Conservation (phyloP, 2,113 vertebrate genomes). For the Chloropsis hardwickii region DNA sequence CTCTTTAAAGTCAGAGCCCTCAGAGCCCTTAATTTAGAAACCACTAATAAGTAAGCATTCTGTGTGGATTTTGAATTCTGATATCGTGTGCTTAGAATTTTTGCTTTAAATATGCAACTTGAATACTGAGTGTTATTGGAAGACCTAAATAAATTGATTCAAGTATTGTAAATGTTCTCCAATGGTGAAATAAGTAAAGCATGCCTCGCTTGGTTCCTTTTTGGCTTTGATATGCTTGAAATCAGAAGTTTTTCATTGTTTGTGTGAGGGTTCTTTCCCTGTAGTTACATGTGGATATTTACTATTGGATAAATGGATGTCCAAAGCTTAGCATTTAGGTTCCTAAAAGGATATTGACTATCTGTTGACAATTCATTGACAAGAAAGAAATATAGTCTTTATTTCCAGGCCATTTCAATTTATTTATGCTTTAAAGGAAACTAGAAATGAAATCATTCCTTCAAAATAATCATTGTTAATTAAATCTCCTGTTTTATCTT, state of each 20-base stretch:
- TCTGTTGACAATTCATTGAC: background rate
- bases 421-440: background rate
- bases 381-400: background rate
- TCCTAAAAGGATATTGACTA: background rate
- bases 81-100: background rate
- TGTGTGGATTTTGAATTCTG: background rate
- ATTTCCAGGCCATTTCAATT: background rate
- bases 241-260: background rate
- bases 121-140: background rate
- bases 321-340: background rate
- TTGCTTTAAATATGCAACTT: background rate
- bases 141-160: background rate
- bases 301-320: background rate
- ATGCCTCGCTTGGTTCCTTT: background rate
- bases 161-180: background rate
- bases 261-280: background rate
- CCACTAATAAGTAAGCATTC: background rate
- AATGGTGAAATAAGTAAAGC: background rate
- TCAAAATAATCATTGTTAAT: background rate
- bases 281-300: background rate
- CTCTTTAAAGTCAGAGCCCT: background rate
- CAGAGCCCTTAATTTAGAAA: constrained; percentile 7
- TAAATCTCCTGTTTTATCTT: background rate
- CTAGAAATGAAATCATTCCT: background rate
- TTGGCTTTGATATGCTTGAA: background rate